phyloP scores from a whole-genome alignment of 2,797 vertebrate genomes.

The Mionectes olivaceus region DNA sequence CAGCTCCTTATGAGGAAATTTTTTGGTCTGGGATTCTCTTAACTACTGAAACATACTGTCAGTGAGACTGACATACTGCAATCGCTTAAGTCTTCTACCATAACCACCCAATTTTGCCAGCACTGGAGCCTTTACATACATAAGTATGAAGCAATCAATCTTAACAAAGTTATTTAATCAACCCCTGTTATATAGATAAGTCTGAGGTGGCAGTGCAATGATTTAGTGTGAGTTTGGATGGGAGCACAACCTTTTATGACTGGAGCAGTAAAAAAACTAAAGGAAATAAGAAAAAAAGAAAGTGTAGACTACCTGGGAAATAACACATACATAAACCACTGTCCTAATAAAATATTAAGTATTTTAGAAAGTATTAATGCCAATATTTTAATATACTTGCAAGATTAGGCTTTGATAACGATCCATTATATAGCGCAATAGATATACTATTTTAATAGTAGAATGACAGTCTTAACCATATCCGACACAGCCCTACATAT shows the following conservation, averaged over 20 bases:
- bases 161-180: background rate
- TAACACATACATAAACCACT: background rate
- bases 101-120: background rate
- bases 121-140: background rate
- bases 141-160: background rate
- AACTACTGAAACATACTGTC: background rate
- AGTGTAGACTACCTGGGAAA: background rate
- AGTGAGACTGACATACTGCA: background rate
- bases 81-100: background rate
- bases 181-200: background rate
- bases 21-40: background rate
- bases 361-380: background rate
- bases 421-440: background rate
- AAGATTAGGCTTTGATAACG: background rate
- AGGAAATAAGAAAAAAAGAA: background rate
- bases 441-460: background rate
- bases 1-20: background rate
- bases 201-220: background rate
- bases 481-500: background rate
- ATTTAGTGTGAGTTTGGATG: background rate
- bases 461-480: background rate
- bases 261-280: background rate
- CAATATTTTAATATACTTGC: background rate
- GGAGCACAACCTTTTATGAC: background rate
- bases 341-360: background rate